phyloP scores from a whole-genome alignment of 1,140 invertebrate genomes.

The Temnothorax nylanderi region DNA sequence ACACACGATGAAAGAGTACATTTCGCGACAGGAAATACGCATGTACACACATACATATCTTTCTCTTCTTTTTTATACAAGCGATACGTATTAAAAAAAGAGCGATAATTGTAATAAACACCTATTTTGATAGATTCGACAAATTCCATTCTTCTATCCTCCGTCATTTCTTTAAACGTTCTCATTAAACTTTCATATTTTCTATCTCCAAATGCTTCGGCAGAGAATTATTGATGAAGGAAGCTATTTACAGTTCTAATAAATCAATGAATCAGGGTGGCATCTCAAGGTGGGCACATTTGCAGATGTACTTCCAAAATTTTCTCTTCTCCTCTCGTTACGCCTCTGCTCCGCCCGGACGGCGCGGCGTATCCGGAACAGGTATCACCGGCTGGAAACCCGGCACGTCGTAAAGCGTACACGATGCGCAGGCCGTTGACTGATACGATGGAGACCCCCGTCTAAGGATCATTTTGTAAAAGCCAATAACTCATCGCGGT shows the following conservation, averaged over 20 bases:
- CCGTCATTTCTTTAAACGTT: neutral
- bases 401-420: slow-evolving; percentile 63
- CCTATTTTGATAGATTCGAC: neutral
- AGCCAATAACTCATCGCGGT: slow-evolving; percentile 69
- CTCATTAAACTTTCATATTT: too few species aligned
- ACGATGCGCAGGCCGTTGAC: slow-evolving; percentile 48
- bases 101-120: neutral
- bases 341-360: neutral
- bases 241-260: neutral
- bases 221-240: neutral
- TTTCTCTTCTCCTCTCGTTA: slow-evolving; percentile 5
- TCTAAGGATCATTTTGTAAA: slow-evolving; percentile 65
- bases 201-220: neutral
- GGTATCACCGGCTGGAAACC: slow-evolving; percentile 64
- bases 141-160: neutral
- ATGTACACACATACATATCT: neutral
- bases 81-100: neutral
- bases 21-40: too few species aligned
- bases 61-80: neutral
- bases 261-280: neutral
- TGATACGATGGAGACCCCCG: slow-evolving; percentile 13
- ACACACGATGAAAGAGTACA: too few species aligned
- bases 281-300: neutral
- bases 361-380: slow-evolving; percentile 58
- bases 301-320: slow-evolving; percentile 8